phyloP scores from a whole-genome alignment of 1,140 invertebrate genomes.

The honey bee (Apis mellifera) region Amel_HAv3.1 CM009936.2:9432501-9433000 shows the following conservation, averaged over 20 bases:
- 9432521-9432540: constrained; percentile 58
- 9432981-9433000: neutral
- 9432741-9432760: constrained; percentile 14
- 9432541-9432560: constrained; percentile 52
- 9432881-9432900: neutral
- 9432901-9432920: neutral
- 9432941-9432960: neutral
- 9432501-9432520: constrained; percentile 38
- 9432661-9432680: constrained; percentile 53
- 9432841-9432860: constrained; percentile 67
- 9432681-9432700: constrained; percentile 52
- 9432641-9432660: constrained; percentile 54
- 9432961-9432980: neutral
- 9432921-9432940: neutral
- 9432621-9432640: constrained; percentile 7
- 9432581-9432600: constrained; percentile 71
- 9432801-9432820: constrained; percentile 45
- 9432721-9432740: constrained; percentile 17
- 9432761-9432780: constrained; percentile 36
- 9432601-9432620: no score
- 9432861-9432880: constrained; percentile 65
- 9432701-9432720: constrained; percentile 57
- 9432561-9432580: constrained; percentile 65
- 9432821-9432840: constrained; percentile 63
- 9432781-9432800: constrained; percentile 1